Percentiles rank a stretch among this genome's conserved stretches.
Conservation (phyloP, 2,113 vertebrate genomes). For the Terrapene triunguis region DNA sequence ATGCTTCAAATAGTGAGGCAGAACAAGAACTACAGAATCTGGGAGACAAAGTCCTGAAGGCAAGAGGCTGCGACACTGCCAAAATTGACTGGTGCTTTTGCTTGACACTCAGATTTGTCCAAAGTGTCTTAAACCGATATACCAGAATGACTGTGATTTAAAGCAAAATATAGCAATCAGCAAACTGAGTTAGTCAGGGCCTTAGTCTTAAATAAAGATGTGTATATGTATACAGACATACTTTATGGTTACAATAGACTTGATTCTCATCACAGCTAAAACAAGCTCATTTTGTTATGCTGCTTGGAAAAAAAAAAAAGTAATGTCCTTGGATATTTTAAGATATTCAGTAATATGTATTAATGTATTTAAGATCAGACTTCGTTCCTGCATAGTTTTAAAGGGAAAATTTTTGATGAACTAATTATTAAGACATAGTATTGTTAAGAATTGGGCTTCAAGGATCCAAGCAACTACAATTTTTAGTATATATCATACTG, state of each 20-base stretch:
- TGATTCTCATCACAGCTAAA: background rate
- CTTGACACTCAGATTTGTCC: background rate
- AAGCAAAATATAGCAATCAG: too few species aligned
- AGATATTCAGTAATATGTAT: background rate
- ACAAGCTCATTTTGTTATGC: background rate
- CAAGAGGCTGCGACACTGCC: background rate
- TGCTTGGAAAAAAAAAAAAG: background rate
- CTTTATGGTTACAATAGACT: background rate
- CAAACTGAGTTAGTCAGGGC: background rate
- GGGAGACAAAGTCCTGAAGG: background rate
- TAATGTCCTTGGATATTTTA: background rate
- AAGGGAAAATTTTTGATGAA: background rate
- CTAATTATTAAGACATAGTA: background rate
- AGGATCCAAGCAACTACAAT: accelerated
- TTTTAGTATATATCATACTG: background rate
- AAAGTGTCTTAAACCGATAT: background rate
- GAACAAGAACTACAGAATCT: background rate
- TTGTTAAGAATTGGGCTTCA: background rate
- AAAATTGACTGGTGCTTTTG: background rate
- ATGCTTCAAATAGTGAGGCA: background rate
- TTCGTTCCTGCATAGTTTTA: background rate
- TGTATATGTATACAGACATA: background rate
- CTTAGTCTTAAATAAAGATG: background rate
- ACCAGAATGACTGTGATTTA: background rate
- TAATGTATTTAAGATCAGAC: background rate